phyloP scores from a whole-genome alignment of 2,113 vertebrate species.

The Bujurquina vittata region DNA sequence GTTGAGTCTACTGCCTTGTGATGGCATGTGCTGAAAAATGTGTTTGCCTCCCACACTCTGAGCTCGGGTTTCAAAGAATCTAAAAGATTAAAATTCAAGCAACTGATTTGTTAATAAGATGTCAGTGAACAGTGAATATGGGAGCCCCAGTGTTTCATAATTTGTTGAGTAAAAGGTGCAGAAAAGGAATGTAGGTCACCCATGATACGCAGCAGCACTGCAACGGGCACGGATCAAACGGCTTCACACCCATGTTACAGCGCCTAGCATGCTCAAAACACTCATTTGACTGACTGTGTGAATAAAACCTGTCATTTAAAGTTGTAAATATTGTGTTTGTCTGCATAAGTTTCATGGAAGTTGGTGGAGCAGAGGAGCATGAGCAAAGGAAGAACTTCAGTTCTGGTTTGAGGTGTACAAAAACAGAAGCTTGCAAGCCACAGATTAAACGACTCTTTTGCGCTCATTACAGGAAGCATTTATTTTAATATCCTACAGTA shows the following conservation, averaged over 20 bases:
- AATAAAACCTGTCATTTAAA: background rate
- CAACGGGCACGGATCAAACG: background rate
- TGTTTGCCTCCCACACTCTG: background rate
- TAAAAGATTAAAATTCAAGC: background rate
- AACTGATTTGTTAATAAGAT: background rate
- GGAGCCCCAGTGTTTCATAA: background rate
- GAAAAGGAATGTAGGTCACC: background rate
- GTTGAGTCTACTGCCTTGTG: background rate
- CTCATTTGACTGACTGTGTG: background rate
- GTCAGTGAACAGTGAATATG: background rate
- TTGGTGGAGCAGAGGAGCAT: background rate
- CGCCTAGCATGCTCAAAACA: background rate
- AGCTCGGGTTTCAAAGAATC: background rate
- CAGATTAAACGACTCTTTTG: background rate
- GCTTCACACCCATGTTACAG: background rate
- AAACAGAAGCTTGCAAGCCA: background rate
- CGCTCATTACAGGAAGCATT: background rate
- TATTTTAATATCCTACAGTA: background rate
- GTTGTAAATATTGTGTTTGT: background rate
- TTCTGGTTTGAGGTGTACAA: background rate
- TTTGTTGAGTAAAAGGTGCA: background rate
- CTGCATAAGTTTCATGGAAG: background rate
- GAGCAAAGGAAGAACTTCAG: background rate
- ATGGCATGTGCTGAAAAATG: constrained; percentile 14
- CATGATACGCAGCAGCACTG: background rate